phyloP scores from a whole-genome alignment of 2,113 vertebrate species.

The Muntiacus muntjak region DNA sequence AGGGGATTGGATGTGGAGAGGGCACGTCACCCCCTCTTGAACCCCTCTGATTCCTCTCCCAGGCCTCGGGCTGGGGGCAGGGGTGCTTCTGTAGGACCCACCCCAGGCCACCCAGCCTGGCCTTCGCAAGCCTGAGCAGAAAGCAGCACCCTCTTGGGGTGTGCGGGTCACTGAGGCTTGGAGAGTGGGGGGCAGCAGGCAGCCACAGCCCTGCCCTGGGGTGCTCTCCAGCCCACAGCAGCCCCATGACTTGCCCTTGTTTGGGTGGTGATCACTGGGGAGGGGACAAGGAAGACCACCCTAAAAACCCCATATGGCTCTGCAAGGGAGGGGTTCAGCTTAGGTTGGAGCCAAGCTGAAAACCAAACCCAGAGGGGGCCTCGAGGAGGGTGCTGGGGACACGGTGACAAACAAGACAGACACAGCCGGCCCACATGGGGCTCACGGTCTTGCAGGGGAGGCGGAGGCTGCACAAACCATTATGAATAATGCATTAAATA shows the following conservation, averaged over 20 bases:
- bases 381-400: neutral
- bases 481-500: neutral
- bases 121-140: neutral
- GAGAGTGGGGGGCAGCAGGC: neutral
- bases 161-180: neutral
- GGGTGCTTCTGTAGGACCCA: neutral
- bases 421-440: neutral
- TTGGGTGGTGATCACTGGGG: too few species aligned
- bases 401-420: neutral
- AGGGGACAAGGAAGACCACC: neutral
- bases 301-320: neutral
- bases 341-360: neutral
- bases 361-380: neutral
- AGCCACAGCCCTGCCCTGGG: neutral
- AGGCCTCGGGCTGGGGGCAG: neutral
- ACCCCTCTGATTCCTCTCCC: neutral
- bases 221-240: neutral
- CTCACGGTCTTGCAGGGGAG: neutral
- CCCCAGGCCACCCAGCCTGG: too few species aligned
- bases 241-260: neutral
- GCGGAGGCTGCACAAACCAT: neutral
- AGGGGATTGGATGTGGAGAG: neutral
- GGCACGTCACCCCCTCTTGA: neutral
- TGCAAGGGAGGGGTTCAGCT: neutral
- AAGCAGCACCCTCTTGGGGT: neutral